phyloP scores from a whole-genome alignment of 2,888 invertebrate genomes.

The Celastrina argiolus region DNA sequence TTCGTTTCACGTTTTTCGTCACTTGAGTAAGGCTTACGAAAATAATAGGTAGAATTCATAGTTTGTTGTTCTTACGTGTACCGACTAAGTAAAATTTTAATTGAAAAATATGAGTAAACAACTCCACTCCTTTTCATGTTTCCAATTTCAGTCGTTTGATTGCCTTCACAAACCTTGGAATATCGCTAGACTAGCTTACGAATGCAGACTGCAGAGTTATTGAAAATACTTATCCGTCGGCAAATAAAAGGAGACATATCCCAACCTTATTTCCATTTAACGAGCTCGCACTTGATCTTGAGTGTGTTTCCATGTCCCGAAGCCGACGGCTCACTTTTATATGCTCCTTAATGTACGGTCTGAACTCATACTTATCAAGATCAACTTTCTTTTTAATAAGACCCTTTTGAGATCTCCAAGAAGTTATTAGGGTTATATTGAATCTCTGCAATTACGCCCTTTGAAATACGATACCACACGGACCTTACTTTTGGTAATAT shows the following conservation, averaged over 20 bases:
- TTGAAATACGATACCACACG: background rate
- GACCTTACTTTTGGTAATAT: background rate
- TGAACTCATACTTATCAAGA: conserved; percentile 19
- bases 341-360: conserved; percentile 21
- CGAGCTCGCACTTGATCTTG: conserved; percentile 39
- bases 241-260: conserved; percentile 5
- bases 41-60: too few species aligned
- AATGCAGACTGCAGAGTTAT: background rate
- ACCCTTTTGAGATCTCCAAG: background rate
- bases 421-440: background rate
- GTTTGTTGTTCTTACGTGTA: too few species aligned
- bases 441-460: background rate
- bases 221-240: background rate
- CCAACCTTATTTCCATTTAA: conserved; percentile 38
- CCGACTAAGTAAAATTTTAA: too few species aligned
- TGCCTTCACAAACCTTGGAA: too few species aligned
- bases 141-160: too few species aligned
- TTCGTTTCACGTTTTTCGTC: too few species aligned
- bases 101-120: too few species aligned
- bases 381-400: conserved; percentile 21
- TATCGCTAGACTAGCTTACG: too few species aligned
- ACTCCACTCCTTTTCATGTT: too few species aligned
- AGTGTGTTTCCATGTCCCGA: conserved; percentile 51
- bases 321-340: conserved; percentile 14
- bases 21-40: too few species aligned